Evolutionary conservation across 2,797 vertebrate genomes (phyloP).

Genomic region (Dicrostonyx torquatus): DNA sequence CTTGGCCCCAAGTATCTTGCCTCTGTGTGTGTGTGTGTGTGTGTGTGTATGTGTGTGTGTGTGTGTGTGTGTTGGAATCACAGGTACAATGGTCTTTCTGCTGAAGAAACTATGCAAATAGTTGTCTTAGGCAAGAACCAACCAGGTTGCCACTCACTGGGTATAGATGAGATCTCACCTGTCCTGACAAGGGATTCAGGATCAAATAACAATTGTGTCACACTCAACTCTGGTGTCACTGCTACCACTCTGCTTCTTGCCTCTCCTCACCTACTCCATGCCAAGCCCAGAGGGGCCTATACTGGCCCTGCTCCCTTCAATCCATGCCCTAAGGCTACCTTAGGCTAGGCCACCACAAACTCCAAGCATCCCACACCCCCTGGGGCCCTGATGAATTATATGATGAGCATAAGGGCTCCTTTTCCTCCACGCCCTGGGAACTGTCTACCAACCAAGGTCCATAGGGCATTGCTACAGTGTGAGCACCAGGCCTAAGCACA

Average conservation of each 20-base stretch:
- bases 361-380: neutral
- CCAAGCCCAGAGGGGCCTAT: neutral
- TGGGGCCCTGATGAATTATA: neutral
- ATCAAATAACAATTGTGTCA: neutral
- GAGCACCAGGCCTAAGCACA: neutral
- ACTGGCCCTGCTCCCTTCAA: neutral
- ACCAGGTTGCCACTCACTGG: neutral
- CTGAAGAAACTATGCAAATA: neutral
- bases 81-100: fast-evolving
- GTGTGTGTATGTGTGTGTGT: too few species aligned
- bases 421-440: neutral
- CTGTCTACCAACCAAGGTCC: fast-evolving
- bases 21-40: too few species aligned
- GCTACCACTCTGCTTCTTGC: neutral
- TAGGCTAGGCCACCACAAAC: neutral
- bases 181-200: neutral
- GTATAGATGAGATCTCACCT: neutral
- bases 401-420: neutral
- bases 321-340: neutral
- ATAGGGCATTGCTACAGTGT: too few species aligned
- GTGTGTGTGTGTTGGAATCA: too few species aligned
- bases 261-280: neutral
- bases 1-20: too few species aligned
- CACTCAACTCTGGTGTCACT: neutral
- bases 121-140: neutral